phyloP scores from a whole-genome alignment of 1,140 invertebrate species.

The Eurosta solidaginis region DNA sequence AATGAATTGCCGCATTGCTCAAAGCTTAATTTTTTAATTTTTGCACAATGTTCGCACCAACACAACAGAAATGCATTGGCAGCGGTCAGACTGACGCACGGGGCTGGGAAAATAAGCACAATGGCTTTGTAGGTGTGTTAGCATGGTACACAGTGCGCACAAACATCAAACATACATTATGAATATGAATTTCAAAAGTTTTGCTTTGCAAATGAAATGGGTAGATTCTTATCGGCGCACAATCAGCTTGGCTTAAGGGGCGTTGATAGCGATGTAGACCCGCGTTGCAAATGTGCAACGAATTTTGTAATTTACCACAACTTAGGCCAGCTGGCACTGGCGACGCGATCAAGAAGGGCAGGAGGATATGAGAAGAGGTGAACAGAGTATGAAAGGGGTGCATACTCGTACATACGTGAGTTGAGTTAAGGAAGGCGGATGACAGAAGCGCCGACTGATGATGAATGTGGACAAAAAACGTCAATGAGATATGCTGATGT shows the following conservation, averaged over 20 bases:
- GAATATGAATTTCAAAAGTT: not conserved
- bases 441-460: not conserved
- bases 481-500: not conserved
- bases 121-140: not conserved
- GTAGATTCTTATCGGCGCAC: not conserved
- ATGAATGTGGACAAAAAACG: not conserved
- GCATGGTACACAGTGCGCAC: constrained; percentile 15
- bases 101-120: not conserved
- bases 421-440: not conserved
- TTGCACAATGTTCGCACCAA: constrained; percentile 21
- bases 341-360: not conserved
- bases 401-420: not conserved
- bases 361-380: not conserved
- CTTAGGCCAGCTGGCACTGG: not conserved
- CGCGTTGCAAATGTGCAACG: constrained; percentile 32
- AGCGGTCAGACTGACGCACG: not conserved
- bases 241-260: not conserved
- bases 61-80: not conserved
- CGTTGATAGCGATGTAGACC: not conserved
- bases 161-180: not conserved
- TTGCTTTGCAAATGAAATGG: not conserved
- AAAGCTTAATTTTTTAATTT: constrained; percentile 29
- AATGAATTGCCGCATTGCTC: constrained; percentile 25
- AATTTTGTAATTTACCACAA: constrained; percentile 35
- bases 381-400: not conserved